phyloP scores from a whole-genome alignment of 2,888 invertebrate species.

The Rambutsinella grinnellia region DNA sequence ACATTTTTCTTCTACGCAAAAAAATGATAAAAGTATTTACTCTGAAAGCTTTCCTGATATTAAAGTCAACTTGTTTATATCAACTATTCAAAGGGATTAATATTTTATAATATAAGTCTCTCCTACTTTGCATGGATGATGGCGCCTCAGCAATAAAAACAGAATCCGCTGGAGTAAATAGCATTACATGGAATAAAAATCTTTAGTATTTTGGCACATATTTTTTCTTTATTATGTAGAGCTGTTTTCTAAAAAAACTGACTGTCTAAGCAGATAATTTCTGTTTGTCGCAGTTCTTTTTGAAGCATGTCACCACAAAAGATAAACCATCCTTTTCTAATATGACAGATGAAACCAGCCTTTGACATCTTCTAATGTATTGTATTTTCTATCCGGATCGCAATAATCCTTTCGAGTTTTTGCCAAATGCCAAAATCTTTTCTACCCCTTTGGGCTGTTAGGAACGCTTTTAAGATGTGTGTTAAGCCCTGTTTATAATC shows the following conservation, averaged over 20 bases:
- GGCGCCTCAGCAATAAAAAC: neutral
- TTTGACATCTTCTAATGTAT: too few species aligned
- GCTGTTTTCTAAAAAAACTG: neutral
- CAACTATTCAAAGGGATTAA: neutral
- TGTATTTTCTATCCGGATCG: too few species aligned
- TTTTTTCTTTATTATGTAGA: neutral
- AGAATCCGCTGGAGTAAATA: neutral
- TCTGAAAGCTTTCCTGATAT: neutral
- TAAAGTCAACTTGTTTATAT: neutral
- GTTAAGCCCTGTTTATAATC: too few species aligned
- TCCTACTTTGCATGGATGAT: neutral
- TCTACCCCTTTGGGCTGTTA: too few species aligned
- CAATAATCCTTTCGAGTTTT: too few species aligned
- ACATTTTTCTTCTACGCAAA: neutral
- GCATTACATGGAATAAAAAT: neutral
- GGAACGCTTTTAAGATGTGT: too few species aligned
- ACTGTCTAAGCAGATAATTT: neutral
- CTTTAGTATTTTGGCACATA: neutral
- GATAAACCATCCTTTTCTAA: constrained; percentile 27
- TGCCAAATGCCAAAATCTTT: too few species aligned
- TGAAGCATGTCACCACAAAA: constrained; percentile 10
- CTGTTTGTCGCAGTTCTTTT: neutral
- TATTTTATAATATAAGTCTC: neutral
- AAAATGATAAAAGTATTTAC: neutral
- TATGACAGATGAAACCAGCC: constrained; percentile 23